Evolutionary conservation across 2,888 invertebrate species (phyloP).

Genomic region (Tridacna crocea): DNA sequence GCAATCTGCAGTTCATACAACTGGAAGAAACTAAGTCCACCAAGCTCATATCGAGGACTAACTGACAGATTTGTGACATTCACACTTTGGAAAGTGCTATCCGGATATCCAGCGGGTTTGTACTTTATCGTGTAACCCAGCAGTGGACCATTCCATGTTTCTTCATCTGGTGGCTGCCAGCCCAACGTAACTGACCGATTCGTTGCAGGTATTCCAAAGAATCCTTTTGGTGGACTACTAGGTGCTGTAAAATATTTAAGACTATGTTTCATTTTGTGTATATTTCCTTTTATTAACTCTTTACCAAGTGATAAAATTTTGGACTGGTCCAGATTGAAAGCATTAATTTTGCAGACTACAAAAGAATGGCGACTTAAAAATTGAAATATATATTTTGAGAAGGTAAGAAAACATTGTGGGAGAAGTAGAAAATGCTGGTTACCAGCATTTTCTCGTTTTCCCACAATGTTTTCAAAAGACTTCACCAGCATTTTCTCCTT

Average conservation of each 20-base stretch:
- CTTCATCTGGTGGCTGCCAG: constrained; percentile 97
- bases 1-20: constrained; percentile 98
- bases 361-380: too few species aligned
- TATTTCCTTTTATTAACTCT: neutral
- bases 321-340: too few species aligned
- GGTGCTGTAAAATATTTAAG: constrained; percentile 90
- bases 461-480: too few species aligned
- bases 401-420: too few species aligned
- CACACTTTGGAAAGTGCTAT: constrained; percentile 87
- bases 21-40: constrained; percentile 98
- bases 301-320: too few species aligned
- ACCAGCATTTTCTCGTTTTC: too few species aligned
- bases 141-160: constrained; percentile 95
- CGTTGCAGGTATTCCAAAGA: constrained; percentile 96
- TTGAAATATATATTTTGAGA: too few species aligned
- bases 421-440: too few species aligned
- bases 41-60: constrained; percentile 90
- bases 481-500: too few species aligned
- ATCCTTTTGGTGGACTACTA: constrained; percentile 96
- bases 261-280: neutral
- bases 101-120: constrained; percentile 94
- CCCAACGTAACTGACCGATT: constrained; percentile 98
- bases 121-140: constrained; percentile 96
- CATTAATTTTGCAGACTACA: too few species aligned
- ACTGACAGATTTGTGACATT: constrained; percentile 85